Conservation (phyloP, 2,888 invertebrate species). For the Amblyjoppa fuscipennis region DNA sequence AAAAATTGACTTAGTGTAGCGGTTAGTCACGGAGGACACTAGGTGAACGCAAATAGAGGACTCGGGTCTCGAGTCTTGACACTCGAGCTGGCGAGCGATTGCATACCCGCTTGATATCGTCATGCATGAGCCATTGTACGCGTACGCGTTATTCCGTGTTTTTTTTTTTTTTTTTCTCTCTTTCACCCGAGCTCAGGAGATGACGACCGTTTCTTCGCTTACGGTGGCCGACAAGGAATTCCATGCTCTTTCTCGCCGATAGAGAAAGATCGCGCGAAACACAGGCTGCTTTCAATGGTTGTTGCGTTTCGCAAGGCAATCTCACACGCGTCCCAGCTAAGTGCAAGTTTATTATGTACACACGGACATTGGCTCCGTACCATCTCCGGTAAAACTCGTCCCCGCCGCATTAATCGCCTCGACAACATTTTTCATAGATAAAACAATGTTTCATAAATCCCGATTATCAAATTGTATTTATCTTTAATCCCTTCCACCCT, state of each 20-base stretch:
- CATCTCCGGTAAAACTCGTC: not conserved
- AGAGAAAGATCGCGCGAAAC: conserved; percentile 5
- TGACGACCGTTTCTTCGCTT: conserved; percentile 5
- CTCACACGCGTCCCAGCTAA: not conserved
- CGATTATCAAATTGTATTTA: too few relatives aligned
- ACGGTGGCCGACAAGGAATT: conserved; percentile 19
- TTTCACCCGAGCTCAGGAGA: not conserved
- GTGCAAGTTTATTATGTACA: not conserved
- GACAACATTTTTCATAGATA: not conserved
- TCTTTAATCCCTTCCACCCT: too few relatives aligned
- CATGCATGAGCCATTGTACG: conserved; percentile 8
- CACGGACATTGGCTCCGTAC: not conserved
- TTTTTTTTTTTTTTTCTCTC: not conserved
- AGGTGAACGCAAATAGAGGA: conserved; percentile 6
- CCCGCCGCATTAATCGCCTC: not conserved
- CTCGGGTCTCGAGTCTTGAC: conserved; percentile 1
- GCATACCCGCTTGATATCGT: conserved; percentile 13
- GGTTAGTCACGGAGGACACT: not conserved
- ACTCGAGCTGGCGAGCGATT: conserved; percentile 11
- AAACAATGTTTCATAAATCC: not conserved
- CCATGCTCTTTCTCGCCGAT: conserved; percentile 13
- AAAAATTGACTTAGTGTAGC: not conserved
- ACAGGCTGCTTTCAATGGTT: conserved; percentile 9
- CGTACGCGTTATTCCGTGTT: not conserved
- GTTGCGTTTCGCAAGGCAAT: conserved; percentile 3